Percentiles rank a stretch among this genome's conserved stretches.
Evolutionary conservation across 2,888 invertebrate genomes (phyloP).

Genomic region (Priocnemis perturbator): DNA sequence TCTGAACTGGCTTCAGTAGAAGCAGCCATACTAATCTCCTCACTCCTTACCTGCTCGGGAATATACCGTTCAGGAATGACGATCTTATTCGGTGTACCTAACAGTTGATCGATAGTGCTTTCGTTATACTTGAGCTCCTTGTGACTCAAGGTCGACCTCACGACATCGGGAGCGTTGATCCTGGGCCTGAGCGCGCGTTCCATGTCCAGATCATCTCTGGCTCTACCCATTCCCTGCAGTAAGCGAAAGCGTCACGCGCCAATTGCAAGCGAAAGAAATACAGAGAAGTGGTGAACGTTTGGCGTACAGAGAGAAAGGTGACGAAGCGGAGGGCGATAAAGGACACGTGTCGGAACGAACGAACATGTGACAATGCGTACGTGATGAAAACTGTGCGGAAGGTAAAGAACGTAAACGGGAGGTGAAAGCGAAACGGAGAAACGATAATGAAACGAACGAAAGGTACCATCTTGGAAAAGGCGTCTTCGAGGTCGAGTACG

Average conservation of each 20-base stretch:
- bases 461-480: slow-evolving; percentile 71
- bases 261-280: neutral
- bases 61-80: slow-evolving; percentile 94
- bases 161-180: slow-evolving; percentile 90
- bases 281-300: neutral
- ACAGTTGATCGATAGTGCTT: slow-evolving; percentile 89
- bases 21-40: neutral
- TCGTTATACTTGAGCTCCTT: slow-evolving; percentile 84
- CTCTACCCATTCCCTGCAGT: slow-evolving; percentile 77
- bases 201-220: slow-evolving; percentile 91
- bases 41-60: slow-evolving; percentile 84
- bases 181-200: slow-evolving; percentile 87
- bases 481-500: slow-evolving; percentile 68
- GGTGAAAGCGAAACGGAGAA: neutral
- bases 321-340: neutral
- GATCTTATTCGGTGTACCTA: slow-evolving; percentile 93
- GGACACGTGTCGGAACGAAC: neutral
- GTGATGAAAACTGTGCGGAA: no score
- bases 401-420: neutral
- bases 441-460: slow-evolving; percentile 20
- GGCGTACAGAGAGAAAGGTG: neutral
- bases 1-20: neutral
- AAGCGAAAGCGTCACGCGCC: slow-evolving; percentile 3
- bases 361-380: neutral
- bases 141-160: slow-evolving; percentile 85